A percentile compares a stretch with the other conserved stretches of the same genome.
Evolutionary conservation across 2,888 invertebrate genomes (phyloP).

Genomic region (Thereva unica): DNA sequence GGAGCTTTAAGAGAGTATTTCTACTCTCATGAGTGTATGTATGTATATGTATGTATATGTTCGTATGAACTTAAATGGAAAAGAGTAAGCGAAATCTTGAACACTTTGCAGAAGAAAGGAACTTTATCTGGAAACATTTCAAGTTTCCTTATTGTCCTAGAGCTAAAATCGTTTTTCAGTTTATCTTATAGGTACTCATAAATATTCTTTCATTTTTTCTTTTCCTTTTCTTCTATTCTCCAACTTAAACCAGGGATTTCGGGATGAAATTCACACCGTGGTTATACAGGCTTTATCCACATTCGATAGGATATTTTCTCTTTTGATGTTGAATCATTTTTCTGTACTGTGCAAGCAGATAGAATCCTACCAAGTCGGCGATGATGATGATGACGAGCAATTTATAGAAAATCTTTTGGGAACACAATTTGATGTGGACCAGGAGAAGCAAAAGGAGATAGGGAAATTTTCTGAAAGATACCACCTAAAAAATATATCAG

Average conservation of each 20-base stretch:
- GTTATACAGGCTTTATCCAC: slow-evolving; percentile 58
- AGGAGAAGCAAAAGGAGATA: not conserved
- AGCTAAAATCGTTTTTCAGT: slow-evolving; percentile 32
- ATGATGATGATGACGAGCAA: slow-evolving; percentile 5
- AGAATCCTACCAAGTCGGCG: not conserved
- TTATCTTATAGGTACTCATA: slow-evolving; percentile 16
- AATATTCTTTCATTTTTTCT: slow-evolving; percentile 29
- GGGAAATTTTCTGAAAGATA: not conserved
- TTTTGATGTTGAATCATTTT: slow-evolving; percentile 57
- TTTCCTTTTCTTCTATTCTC: slow-evolving; percentile 36
- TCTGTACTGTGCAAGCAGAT: slow-evolving; percentile 46
- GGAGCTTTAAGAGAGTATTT: slow-evolving; percentile 35
- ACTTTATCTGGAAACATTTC: slow-evolving; percentile 26
- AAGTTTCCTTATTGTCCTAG: slow-evolving; percentile 26
- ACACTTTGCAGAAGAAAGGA: slow-evolving; percentile 8
- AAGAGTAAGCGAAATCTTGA: slow-evolving; percentile 20
- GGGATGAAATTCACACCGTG: slow-evolving; percentile 59
- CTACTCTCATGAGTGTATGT: slow-evolving; percentile 44
- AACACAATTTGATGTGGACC: not conserved
- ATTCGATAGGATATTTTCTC: slow-evolving; percentile 57
- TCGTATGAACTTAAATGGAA: not conserved
- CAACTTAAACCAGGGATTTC: slow-evolving; percentile 51
- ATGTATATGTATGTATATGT: slow-evolving; percentile 27
- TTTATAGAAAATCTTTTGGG: slow-evolving; percentile 7
- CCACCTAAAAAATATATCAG: slow-evolving; percentile 49